phyloP scores from a whole-genome alignment of 2,888 invertebrate species.

The Harpalus rubripes region DNA sequence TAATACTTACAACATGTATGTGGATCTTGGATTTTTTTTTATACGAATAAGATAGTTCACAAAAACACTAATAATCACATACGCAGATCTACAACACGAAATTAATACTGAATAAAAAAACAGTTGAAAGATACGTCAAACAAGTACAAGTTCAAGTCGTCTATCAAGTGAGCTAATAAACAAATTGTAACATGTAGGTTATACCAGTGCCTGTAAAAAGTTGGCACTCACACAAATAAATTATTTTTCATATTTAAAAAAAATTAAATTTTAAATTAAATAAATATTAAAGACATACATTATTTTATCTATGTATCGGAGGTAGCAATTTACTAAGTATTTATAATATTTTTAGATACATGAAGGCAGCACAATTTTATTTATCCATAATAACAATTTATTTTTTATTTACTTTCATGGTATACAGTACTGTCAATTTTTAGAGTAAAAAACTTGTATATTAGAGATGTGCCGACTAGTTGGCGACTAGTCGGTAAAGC shows the following conservation, averaged over 20 bases:
- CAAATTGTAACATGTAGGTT: neutral
- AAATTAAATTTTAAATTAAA: neutral
- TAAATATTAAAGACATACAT: neutral
- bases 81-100: neutral
- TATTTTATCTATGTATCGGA: too few species aligned
- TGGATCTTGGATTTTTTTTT: neutral
- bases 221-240: neutral
- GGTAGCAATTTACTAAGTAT: too few species aligned
- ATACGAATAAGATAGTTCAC: neutral
- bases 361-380: too few species aligned
- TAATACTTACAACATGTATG: too few species aligned
- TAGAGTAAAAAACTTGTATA: too few species aligned
- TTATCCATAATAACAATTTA: too few species aligned
- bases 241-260: neutral
- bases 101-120: neutral
- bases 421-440: too few species aligned
- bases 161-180: neutral
- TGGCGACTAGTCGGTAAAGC: too few species aligned
- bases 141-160: neutral
- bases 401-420: too few species aligned
- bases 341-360: too few species aligned
- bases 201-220: neutral
- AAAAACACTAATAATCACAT: neutral
- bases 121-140: neutral
- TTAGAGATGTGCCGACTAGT: too few species aligned